Percentiles rank a stretch among this genome's conserved stretches.
Evolutionary conservation across 2,113 vertebrate genomes (phyloP).

Genomic region (Platichthys flesus): DNA sequence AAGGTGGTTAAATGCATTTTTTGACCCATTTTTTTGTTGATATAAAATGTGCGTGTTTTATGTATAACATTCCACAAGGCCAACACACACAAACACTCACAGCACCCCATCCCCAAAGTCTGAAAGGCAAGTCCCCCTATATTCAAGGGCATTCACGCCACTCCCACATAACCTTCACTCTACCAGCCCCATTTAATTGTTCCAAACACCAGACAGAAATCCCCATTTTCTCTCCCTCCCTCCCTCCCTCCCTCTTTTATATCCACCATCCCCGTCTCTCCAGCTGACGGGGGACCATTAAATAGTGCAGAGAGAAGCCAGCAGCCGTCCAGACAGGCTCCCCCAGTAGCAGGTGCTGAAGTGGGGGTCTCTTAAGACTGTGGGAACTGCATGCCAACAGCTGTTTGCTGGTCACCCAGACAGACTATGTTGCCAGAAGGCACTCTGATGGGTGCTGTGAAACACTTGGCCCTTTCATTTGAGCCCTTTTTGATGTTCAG

Average conservation of each 20-base stretch:
- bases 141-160: constrained; percentile 44
- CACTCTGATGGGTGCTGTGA: constrained; percentile 54
- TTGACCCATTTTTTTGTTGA: neutral
- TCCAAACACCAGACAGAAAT: constrained; percentile 56
- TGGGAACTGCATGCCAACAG: constrained; percentile 78
- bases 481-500: constrained; percentile 38
- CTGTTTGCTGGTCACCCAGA: constrained; percentile 72
- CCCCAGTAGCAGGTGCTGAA: constrained; percentile 78
- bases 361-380: constrained; percentile 70
- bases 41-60: constrained; percentile 2
- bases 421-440: constrained; percentile 63
- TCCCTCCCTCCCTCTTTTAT: constrained; percentile 21
- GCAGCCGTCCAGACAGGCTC: constrained; percentile 68
- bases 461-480: constrained; percentile 57
- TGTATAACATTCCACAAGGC: constrained; percentile 12
- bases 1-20: constrained; percentile 6
- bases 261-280: constrained; percentile 54
- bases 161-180: constrained; percentile 50
- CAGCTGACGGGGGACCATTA: constrained; percentile 76
- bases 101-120: neutral
- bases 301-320: constrained; percentile 57
- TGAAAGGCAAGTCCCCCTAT: constrained; percentile 10
- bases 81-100: neutral
- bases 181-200: constrained; percentile 43
- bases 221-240: constrained; percentile 23